Evolutionary conservation across 2,797 vertebrate species (phyloP), one percentile per base, ranked within the genome.

Genomic region (Sebastes steindachneri): DNA sequence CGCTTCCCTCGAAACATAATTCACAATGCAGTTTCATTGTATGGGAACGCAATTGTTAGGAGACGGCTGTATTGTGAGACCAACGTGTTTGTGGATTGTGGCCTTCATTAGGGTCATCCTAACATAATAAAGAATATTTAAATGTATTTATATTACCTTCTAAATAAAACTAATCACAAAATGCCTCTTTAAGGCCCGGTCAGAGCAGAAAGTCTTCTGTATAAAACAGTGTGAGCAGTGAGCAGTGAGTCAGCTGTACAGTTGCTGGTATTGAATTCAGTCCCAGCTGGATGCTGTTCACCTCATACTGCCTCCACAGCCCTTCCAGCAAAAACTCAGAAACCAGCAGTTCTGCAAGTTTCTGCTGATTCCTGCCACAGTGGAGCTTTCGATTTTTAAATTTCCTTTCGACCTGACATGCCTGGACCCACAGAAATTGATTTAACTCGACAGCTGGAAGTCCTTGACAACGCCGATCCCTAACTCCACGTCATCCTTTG

Each of bases 391-490:
- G 4, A 62, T 73, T 68, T 68, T 68, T 51, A 21, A 70, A 62
- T 71, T 64, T 37, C 54, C 63, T 70, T 67, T 5, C 9, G 9
- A 37, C 72, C 65, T 59, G 80, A 75, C 29, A 25, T 6, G 31
- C 23, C 25, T 25, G n/a, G 25, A 76, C 60, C 63, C 62, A 28
- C 58, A 68, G 15, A 63, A 54, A 88, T 79, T 63, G 82, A 90
- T 89, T 80, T 74, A 4, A 17, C 29, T 41, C 54, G 75, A 73
- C 78, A 63, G 69, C 12, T 77, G 37, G 12, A 86, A 74, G 84
- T 88, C 80, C 83, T 85, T 85, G 77, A 86, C 68, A 26, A 41
- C 29, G 48, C 55, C 8, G 45, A 70, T 78, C 71, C 68, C 74
- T 60, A 75, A 75, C 59, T 83, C 68, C 53, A 11, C 12, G 35